Conservation (phyloP, 92 coral and sea anemone genomes). For the Umimayanthus chanpuru region DNA sequence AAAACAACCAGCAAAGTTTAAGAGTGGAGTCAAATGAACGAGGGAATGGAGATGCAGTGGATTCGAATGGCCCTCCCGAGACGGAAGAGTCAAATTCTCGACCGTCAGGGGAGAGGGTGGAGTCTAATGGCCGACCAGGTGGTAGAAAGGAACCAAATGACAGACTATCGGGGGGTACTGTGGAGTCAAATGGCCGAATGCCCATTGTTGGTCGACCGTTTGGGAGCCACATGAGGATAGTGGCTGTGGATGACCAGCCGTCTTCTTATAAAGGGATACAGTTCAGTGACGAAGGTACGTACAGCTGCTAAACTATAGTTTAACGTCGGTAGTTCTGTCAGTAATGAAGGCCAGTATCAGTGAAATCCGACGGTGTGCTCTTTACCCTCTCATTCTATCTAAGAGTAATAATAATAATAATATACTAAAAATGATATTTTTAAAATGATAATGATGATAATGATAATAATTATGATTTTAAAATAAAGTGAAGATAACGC, state of each 20-base stretch:
- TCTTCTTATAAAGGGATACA: conserved; percentile 20
- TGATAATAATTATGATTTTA: no score
- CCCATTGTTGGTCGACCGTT: conserved; percentile 2
- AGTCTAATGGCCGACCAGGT: background rate
- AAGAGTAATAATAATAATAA: no score
- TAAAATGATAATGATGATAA: no score
- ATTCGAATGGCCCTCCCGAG: background rate
- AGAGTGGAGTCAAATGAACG: background rate
- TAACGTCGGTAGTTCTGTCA: no score
- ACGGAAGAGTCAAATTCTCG: background rate
- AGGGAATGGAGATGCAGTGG: background rate
- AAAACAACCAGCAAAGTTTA: background rate
- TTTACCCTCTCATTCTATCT: no score
- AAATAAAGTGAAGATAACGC: no score
- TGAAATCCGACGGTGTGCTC: no score
- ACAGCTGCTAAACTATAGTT: background rate
- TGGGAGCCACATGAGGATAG: conserved; percentile 25
- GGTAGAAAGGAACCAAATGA: conserved; percentile 1
- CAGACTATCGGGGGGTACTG: background rate
- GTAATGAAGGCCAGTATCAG: no score
- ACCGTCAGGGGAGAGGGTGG: background rate
- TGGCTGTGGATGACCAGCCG: conserved; percentile 22
- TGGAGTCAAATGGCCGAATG: background rate
- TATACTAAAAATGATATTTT: no score
- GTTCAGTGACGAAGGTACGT: conserved; percentile 32